Evolutionary conservation across 2,797 vertebrate species (phyloP).

Genomic region (Dallia pectoralis): DNA sequence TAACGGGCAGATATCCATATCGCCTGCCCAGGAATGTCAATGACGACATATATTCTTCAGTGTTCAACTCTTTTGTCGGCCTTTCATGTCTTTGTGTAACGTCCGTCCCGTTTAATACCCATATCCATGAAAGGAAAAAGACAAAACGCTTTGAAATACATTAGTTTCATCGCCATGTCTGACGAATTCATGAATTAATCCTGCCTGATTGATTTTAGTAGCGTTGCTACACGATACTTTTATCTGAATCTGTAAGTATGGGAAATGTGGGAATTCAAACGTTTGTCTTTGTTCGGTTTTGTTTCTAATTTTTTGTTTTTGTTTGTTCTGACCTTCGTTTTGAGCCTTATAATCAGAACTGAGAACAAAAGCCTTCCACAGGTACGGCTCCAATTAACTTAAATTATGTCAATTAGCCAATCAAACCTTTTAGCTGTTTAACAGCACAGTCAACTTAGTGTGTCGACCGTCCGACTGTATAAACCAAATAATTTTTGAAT

Average conservation of each 20-base stretch:
- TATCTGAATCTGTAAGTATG: not conserved
- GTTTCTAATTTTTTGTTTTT: too few species aligned
- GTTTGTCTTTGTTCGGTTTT: too few species aligned
- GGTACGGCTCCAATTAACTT: too few species aligned
- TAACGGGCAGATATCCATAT: not conserved
- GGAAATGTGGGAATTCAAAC: too few species aligned
- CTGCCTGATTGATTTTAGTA: not conserved
- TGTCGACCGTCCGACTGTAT: too few species aligned
- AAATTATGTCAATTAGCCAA: too few species aligned
- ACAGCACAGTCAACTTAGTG: too few species aligned
- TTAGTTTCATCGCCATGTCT: not conserved
- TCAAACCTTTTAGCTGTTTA: too few species aligned
- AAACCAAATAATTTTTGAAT: too few species aligned
- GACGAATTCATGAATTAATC: not conserved
- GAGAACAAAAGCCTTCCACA: too few species aligned
- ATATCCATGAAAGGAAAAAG: not conserved
- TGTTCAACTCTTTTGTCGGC: not conserved
- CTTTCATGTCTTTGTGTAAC: not conserved
- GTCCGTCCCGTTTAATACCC: not conserved
- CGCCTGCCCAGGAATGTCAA: not conserved
- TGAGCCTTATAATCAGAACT: too few species aligned
- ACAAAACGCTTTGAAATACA: not conserved
- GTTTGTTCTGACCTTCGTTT: too few species aligned
- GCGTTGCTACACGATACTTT: not conserved
- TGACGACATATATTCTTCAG: not conserved